Percentiles rank a stretch among this genome's conserved stretches.
phyloP scores from a whole-genome alignment of 2,113 vertebrate genomes.

The Syngnathus floridae region DNA sequence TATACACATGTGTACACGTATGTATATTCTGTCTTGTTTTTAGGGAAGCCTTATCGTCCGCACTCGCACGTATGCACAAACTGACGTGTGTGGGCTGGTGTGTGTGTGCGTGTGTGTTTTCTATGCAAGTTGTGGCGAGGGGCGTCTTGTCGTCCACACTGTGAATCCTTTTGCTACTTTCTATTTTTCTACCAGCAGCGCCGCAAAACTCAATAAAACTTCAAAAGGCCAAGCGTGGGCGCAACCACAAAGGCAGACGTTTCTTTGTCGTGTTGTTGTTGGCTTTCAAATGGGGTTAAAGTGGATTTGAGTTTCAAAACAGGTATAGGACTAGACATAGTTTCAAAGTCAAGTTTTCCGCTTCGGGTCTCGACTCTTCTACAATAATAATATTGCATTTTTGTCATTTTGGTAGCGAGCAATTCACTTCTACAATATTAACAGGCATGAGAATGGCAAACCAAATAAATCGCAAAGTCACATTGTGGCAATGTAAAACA shows the following conservation, averaged over 20 bases:
- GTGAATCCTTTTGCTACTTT: slow-evolving; percentile 90
- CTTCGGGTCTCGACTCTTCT: not conserved
- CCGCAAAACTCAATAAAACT: not conserved
- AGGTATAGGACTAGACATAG: no score
- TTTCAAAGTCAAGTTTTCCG: no score
- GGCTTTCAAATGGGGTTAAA: no score
- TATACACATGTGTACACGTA: not conserved
- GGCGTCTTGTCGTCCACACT: slow-evolving; percentile 71
- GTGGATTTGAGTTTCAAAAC: no score
- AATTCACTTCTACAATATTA: no score
- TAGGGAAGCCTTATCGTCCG: not conserved
- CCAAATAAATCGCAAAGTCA: no score
- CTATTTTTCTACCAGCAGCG: slow-evolving; percentile 82
- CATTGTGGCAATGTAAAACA: no score
- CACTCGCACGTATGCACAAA: not conserved
- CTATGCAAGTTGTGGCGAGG: slow-evolving; percentile 1
- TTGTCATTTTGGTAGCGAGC: no score
- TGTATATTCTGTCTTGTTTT: not conserved
- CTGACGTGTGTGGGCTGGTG: not conserved
- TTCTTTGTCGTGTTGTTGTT: not conserved
- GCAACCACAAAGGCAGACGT: not conserved
- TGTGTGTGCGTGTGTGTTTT: not conserved
- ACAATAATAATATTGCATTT: no score
- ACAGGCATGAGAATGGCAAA: no score
- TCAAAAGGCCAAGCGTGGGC: not conserved